Evolutionary conservation across 2,888 invertebrate species (phyloP), one percentile per base, ranked within the genome.

Genomic region (Eupeodes latifasciatus): DNA sequence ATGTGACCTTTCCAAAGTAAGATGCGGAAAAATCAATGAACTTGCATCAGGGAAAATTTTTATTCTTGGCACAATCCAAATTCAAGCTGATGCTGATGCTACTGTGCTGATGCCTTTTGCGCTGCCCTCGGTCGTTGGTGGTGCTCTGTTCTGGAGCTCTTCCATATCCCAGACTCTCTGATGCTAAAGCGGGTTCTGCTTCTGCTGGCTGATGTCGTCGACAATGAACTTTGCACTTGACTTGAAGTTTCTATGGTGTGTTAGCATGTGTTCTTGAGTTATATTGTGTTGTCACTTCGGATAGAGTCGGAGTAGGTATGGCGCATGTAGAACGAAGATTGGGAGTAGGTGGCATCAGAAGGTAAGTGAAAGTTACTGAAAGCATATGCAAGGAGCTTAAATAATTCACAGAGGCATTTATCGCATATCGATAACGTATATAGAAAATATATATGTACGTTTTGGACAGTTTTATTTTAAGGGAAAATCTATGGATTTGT

Each of bases 1-100:
- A 75, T 81, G 78, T 80, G 47, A 74, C 57, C 67, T 77, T 67
- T 11, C 64, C 80, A 76, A 67, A 88, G 77, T 74, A 81, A 88
- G 88, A 85, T 89, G 64, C 89, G 79, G 67, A 79, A 89, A 89
- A 89, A 89, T 89, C 89, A 89, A 85, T 89, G 85, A 89, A 89
- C 89, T 85, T 89, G 85, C 79, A 89, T 36, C 69, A 40, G 62
- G 34, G 75, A 79, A 64, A 81, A 81, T 79, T 75, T 79, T 75
- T 89, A 89, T 89, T 89, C 89, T 79, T 85, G 85, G 89, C 89
- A 89, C 89, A 89, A 85, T 81, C 81, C 61, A 27, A 85, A 77
- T 67, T 74, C 77, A 76, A 81, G 59, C 72, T 72, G 57, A 72
- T 72, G 81, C 71, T 40, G 16, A 55, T 57, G 34, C 66, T 72